A percentile compares a stretch with the other conserved stretches of the same genome.
phyloP scores from a whole-genome alignment of 1,140 invertebrate genomes.

The Drosophila subobscura region DNA sequence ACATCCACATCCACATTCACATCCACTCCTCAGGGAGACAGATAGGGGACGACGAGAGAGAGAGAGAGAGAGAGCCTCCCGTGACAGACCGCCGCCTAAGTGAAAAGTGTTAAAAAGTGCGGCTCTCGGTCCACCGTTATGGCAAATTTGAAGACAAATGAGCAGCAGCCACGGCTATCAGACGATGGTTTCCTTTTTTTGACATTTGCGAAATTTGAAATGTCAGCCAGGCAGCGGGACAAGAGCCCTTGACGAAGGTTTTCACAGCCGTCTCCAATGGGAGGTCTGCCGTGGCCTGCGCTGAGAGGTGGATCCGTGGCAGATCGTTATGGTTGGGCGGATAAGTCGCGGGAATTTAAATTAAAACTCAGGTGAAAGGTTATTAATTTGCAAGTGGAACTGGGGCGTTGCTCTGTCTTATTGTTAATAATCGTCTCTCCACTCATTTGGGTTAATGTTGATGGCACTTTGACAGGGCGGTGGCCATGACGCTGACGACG shows the following conservation, averaged over 20 bases:
- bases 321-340: conserved; percentile 38
- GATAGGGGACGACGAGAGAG: conserved; percentile 9
- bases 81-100: conserved; percentile 46
- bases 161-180: conserved; percentile 42
- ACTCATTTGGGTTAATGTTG: conserved; percentile 74
- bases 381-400: conserved; percentile 77
- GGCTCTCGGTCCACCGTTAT: conserved; percentile 50
- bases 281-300: conserved; percentile 20
- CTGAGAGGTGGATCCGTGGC: conserved; percentile 18
- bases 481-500: conserved; percentile 37
- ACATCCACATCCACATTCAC: conserved; percentile 9
- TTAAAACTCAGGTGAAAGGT: conserved; percentile 81
- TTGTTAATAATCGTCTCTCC: conserved; percentile 35
- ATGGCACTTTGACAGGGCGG: conserved; percentile 40
- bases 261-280: conserved; percentile 23
- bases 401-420: conserved; percentile 54
- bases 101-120: conserved; percentile 82
- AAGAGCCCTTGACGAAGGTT: conserved; percentile 65
- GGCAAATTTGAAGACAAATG: conserved; percentile 71
- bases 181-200: conserved; percentile 52
- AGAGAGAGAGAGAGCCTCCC: too few relatives aligned
- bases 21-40: not conserved
- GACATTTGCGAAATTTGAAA: conserved; percentile 82
- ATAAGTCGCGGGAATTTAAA: conserved; percentile 70
- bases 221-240: conserved; percentile 54